Evolutionary conservation across 2,888 invertebrate species (phyloP).

Genomic region (Drosophila multiciliata): DNA sequence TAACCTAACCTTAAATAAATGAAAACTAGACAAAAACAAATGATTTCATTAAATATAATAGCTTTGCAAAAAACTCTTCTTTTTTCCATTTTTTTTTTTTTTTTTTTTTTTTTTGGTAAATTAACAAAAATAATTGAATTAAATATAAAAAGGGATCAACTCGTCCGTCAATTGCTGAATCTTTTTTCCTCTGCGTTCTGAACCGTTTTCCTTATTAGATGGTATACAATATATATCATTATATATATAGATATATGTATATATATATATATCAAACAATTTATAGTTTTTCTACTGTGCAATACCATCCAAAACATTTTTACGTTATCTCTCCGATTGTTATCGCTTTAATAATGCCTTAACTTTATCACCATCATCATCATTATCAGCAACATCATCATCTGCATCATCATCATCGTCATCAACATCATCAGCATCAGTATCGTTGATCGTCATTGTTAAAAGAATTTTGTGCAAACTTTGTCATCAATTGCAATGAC

Average conservation of each 20-base stretch:
- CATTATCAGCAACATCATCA: constrained; percentile 29
- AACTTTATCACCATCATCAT: constrained; percentile 8
- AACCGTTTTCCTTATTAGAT: not conserved
- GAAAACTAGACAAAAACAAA: too few relatives aligned
- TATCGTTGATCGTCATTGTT: constrained; percentile 44
- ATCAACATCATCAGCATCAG: constrained; percentile 5
- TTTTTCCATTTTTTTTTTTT: too few relatives aligned
- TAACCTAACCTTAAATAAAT: not conserved
- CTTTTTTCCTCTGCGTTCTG: not conserved
- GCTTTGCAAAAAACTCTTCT: too few relatives aligned
- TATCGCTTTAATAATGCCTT: constrained; percentile 65
- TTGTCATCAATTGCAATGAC: constrained; percentile 56
- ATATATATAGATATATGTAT: too few relatives aligned
- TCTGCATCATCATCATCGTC: constrained; percentile 25
- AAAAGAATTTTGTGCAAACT: constrained; percentile 64
- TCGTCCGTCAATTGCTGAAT: not conserved
- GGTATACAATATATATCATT: not conserved
- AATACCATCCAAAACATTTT: constrained; percentile 2
- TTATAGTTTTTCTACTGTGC: not conserved
- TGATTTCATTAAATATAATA: too few relatives aligned
- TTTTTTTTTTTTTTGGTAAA: too few relatives aligned
- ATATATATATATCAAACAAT: not conserved
- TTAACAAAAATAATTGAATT: not conserved
- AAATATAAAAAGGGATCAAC: not conserved
- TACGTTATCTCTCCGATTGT: constrained; percentile 46